Conservation (phyloP, 1,140 invertebrate species). For the Apolygus lucorum region DNA sequence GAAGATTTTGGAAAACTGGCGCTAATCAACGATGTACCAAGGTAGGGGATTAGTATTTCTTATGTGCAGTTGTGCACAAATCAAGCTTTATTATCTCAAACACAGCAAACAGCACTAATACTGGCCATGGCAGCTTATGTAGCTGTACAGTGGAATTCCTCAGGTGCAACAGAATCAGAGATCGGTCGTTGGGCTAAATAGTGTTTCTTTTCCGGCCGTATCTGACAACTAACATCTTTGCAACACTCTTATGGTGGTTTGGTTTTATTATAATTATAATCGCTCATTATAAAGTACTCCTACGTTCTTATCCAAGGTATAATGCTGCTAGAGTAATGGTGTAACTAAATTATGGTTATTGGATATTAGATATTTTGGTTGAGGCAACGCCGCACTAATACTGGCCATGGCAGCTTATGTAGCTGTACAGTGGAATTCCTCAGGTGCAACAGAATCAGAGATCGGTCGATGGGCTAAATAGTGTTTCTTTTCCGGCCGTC, state of each 20-base stretch:
- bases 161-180: background rate
- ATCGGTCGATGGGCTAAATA: background rate
- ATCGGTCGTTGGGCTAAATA: background rate
- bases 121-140: background rate
- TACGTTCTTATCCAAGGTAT: too few species aligned
- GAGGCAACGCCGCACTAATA: constrained; percentile 6
- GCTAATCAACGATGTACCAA: constrained; percentile 76
- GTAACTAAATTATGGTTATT: too few species aligned
- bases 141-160: background rate
- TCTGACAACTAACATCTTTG: background rate
- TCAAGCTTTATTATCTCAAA: too few species aligned
- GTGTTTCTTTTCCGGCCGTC: background rate
- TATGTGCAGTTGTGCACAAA: too few species aligned
- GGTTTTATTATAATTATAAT: too few species aligned
- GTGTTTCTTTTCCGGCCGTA: background rate
- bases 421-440: background rate
- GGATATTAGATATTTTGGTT: too few species aligned
- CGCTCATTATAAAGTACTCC: background rate
- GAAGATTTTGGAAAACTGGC: constrained; percentile 86
- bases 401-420: background rate
- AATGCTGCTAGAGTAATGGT: too few species aligned
- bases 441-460: background rate
- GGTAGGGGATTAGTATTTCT: constrained; percentile 43
- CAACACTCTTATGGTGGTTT: too few species aligned
- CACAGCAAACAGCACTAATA: too few species aligned